Conservation (phyloP, 2,797 vertebrate genomes). For the Cetoscarus ocellatus region DNA sequence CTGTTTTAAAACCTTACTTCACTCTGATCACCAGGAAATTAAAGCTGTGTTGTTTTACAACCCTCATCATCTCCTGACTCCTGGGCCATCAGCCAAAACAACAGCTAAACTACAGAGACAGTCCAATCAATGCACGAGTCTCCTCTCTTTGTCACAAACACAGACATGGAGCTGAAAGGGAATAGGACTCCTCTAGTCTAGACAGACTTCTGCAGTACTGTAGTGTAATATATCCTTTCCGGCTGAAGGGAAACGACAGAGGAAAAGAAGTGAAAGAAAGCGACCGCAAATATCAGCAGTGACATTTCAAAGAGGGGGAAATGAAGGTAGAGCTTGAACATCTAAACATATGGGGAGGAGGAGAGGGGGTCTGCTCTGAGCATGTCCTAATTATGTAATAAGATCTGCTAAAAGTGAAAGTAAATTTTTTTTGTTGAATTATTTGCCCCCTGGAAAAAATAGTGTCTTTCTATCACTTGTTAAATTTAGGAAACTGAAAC, state of each 20-base stretch:
- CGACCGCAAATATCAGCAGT: slow-evolving; percentile 16
- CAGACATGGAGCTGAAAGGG: slow-evolving; percentile 4
- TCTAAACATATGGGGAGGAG: no score
- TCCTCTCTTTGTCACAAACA: slow-evolving; percentile 2
- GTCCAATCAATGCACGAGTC: slow-evolving; percentile 22
- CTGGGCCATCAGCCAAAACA: slow-evolving; percentile 23
- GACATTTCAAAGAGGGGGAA: background rate
- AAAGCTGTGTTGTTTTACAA: slow-evolving; percentile 21
- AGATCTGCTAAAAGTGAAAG: no score
- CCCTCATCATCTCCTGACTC: slow-evolving; percentile 9
- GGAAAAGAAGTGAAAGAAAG: slow-evolving; percentile 18
- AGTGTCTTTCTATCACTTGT: no score
- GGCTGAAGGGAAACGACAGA: slow-evolving; percentile 13
- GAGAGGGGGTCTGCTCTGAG: no score
- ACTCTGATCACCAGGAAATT: slow-evolving; percentile 7
- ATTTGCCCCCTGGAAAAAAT: no score
- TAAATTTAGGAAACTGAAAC: no score
- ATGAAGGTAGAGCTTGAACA: background rate
- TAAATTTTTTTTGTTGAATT: no score
- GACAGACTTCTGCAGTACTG: background rate
- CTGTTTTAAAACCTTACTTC: background rate
- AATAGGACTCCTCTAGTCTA: slow-evolving; percentile 10
- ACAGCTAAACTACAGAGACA: slow-evolving; percentile 19
- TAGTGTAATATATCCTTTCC: background rate
- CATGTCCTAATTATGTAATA: no score